Conservation (phyloP, 2,888 invertebrate species). For the Hermaeophaga mercurialis region DNA sequence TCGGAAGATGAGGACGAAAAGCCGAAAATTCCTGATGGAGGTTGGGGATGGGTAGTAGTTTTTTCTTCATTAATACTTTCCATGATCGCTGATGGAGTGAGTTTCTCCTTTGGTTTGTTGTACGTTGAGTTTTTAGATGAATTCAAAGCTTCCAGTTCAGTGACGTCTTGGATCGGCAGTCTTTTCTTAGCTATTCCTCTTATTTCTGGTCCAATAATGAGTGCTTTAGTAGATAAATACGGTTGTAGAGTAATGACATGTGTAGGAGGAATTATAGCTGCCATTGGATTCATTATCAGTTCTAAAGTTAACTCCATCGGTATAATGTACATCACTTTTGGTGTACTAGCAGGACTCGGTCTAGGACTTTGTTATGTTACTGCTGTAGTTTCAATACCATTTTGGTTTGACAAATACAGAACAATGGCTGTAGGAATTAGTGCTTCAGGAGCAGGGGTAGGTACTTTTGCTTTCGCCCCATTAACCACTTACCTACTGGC, state of each 20-base stretch:
- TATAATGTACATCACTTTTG: conserved; percentile 84
- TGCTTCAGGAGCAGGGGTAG: conserved; percentile 87
- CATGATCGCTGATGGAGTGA: conserved; percentile 90
- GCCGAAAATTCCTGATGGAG: conserved; percentile 76
- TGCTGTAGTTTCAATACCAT: conserved; percentile 89
- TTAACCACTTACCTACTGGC: conserved; percentile 79
- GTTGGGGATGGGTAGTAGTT: conserved; percentile 91
- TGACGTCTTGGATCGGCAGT: conserved; percentile 67
- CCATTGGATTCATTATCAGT: conserved; percentile 77
- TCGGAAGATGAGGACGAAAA: conserved; percentile 45
- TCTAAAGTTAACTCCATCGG: conserved; percentile 73
- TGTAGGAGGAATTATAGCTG: conserved; percentile 73
- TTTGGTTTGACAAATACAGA: conserved; percentile 89
- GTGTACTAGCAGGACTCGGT: conserved; percentile 83
- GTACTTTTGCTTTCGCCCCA: conserved; percentile 89
- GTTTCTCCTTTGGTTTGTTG: conserved; percentile 89
- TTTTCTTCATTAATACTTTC: conserved; percentile 83
- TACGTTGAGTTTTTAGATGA: conserved; percentile 77
- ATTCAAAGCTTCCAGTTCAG: conserved; percentile 58
- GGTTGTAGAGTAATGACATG: conserved; percentile 62
- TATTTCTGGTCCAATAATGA: conserved; percentile 79
- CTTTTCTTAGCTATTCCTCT: conserved; percentile 63
- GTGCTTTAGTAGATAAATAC: conserved; percentile 82
- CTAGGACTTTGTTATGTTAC: conserved; percentile 86
- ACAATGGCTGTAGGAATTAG: conserved; percentile 86